Percentiles rank a stretch among this genome's conserved stretches.
Conservation (phyloP, 1,140 invertebrate species). For the Akabosia matsudoensis region DNA sequence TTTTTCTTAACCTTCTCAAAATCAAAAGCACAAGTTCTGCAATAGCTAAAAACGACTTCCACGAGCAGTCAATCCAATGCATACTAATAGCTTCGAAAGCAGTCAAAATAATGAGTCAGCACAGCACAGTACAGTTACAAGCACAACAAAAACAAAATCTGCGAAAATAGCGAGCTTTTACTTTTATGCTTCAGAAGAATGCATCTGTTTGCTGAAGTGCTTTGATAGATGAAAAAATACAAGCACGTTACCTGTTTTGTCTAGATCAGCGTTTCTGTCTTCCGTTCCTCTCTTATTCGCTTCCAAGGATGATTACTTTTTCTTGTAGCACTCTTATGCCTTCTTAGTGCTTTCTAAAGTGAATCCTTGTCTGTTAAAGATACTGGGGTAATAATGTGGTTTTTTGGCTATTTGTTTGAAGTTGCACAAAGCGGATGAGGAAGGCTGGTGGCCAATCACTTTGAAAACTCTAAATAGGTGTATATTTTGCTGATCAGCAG, state of each 20-base stretch:
- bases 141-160: not conserved
- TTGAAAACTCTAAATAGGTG: not conserved
- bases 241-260: conserved; percentile 17
- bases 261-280: conserved; percentile 16
- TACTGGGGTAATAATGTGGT: too few species aligned
- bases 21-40: too few species aligned
- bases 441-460: not conserved
- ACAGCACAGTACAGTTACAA: too few species aligned
- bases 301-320: not conserved
- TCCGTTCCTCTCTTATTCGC: not conserved
- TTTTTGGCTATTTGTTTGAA: too few species aligned
- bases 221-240: not conserved
- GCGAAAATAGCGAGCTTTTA: not conserved
- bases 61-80: too few species aligned
- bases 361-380: not conserved
- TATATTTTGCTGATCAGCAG: not conserved
- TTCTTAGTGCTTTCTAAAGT: not conserved
- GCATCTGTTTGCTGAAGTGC: not conserved
- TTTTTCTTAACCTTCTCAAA: too few species aligned
- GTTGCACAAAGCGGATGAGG: not conserved
- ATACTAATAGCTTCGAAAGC: too few species aligned
- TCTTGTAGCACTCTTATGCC: not conserved
- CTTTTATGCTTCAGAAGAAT: not conserved
- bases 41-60: too few species aligned
- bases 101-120: too few species aligned